phyloP scores from a whole-genome alignment of 2,888 invertebrate species.

The Oithona nana region DNA sequence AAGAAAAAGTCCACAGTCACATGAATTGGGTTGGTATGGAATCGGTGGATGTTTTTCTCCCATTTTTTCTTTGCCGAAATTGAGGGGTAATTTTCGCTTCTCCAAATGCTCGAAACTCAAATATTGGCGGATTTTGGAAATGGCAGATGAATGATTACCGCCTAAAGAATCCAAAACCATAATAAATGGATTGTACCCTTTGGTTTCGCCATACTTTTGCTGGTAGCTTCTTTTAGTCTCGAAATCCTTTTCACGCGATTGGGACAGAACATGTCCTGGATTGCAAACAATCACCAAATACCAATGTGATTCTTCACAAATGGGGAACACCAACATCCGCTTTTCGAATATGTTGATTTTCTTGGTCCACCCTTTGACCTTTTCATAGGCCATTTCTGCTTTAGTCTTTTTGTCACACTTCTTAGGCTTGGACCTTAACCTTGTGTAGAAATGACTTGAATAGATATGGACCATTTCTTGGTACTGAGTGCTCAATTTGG shows the following conservation, averaged over 20 bases:
- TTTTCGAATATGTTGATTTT: slow-evolving; percentile 12
- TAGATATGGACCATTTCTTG: slow-evolving; percentile 8
- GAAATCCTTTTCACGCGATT: background rate
- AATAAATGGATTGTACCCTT: background rate
- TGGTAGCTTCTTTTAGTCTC: background rate
- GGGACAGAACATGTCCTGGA: background rate
- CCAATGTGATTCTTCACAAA: slow-evolving; percentile 15
- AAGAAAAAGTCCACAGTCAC: slow-evolving; percentile 9
- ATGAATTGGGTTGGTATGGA: slow-evolving; percentile 7
- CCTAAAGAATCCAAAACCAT: background rate
- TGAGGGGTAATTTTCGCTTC: background rate
- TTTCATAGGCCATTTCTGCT: slow-evolving; percentile 7
- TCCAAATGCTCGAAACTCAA: background rate
- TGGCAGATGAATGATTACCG: background rate
- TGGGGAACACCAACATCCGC: slow-evolving; percentile 9
- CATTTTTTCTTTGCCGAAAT: slow-evolving; percentile 3
- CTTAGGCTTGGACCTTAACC: background rate
- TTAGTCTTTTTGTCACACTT: background rate
- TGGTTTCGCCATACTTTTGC: background rate
- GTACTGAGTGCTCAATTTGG: background rate
- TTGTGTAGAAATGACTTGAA: slow-evolving; percentile 13
- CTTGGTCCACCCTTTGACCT: slow-evolving; percentile 15
- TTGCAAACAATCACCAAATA: slow-evolving; percentile 7
- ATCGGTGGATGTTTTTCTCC: background rate
- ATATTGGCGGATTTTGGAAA: background rate